Percentiles rank a stretch among this genome's conserved stretches.
These are phyloP conservation scores for Daboia siamensis DNA, from an alignment of 2,113 vertebrate genomes.

Conservation along the genomic window DNA sequence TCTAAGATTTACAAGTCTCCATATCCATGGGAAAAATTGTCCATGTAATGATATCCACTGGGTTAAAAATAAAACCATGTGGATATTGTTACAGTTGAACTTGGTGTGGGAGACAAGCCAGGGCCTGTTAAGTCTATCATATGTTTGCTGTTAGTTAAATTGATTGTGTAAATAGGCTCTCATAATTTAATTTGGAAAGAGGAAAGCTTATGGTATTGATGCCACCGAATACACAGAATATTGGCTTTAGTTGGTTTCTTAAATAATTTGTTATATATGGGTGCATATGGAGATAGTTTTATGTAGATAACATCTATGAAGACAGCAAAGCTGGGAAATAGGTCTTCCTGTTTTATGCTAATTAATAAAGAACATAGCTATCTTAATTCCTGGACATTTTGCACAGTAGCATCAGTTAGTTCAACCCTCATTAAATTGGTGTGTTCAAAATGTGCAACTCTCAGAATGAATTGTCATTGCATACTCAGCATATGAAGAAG, in stretches of 20 bases:
- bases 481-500: background rate
- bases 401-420: background rate
- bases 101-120: constrained; percentile 6
- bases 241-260: background rate
- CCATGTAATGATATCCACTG: constrained; percentile 18
- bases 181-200: constrained; percentile 13
- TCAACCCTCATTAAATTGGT: background rate
- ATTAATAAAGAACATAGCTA: background rate
- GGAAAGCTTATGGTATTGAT: background rate
- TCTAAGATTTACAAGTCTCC: constrained; percentile 16
- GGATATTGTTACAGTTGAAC: constrained; percentile 29
- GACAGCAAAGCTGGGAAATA: background rate
- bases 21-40: constrained; percentile 1
- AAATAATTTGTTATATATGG: too few species aligned
- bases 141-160: constrained; percentile 31
- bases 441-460: background rate
- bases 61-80: constrained; percentile 26
- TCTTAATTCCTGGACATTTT: background rate
- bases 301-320: background rate
- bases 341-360: background rate
- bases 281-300: background rate
- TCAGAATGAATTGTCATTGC: background rate
- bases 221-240: background rate
- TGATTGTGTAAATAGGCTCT: constrained; percentile 8
- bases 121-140: constrained; percentile 10